These are phyloP conservation scores for Pterobdella sp. DNA, from an alignment of 2,888 invertebrate genomes.

Conservation along the genomic window DNA sequence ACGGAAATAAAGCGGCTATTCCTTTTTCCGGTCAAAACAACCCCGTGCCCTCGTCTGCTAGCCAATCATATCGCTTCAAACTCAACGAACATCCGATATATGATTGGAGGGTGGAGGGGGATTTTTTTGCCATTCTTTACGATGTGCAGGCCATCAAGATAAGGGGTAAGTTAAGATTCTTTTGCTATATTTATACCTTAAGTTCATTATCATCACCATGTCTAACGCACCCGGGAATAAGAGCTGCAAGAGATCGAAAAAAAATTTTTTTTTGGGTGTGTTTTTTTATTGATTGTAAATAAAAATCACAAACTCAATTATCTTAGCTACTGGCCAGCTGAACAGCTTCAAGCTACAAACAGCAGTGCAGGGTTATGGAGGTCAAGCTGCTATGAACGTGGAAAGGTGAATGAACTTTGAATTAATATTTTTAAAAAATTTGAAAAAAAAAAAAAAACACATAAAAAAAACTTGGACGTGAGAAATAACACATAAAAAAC, in stretches of 20 bases:
- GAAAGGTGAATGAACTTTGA: too few species aligned
- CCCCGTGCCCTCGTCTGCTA: conserved; percentile 34
- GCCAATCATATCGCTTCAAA: conserved; percentile 71
- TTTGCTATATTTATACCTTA: not conserved
- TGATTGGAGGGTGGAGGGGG: conserved; percentile 87
- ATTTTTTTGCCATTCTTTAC: conserved; percentile 83
- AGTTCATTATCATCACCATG: not conserved
- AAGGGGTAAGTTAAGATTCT: conserved; percentile 64
- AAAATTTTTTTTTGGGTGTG: not conserved
- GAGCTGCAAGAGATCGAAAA: not conserved
- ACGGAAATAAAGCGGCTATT: conserved; percentile 65
- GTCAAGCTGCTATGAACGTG: conserved; percentile 74
- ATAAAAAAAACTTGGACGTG: too few species aligned
- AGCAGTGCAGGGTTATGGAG: conserved; percentile 46
- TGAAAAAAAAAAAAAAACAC: too few species aligned
- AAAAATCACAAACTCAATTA: not conserved
- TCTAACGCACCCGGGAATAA: not conserved
- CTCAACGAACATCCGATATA: conserved; percentile 84
- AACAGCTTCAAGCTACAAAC: conserved; percentile 82
- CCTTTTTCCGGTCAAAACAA: conserved; percentile 69
- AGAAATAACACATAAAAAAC: not conserved
- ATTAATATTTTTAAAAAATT: too few species aligned
- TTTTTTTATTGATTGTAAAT: not conserved
- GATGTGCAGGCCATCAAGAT: conserved; percentile 90
- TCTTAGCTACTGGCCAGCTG: conserved; percentile 67